phyloP scores from a whole-genome alignment of 1,140 invertebrate genomes.

The Atta colombica region DNA sequence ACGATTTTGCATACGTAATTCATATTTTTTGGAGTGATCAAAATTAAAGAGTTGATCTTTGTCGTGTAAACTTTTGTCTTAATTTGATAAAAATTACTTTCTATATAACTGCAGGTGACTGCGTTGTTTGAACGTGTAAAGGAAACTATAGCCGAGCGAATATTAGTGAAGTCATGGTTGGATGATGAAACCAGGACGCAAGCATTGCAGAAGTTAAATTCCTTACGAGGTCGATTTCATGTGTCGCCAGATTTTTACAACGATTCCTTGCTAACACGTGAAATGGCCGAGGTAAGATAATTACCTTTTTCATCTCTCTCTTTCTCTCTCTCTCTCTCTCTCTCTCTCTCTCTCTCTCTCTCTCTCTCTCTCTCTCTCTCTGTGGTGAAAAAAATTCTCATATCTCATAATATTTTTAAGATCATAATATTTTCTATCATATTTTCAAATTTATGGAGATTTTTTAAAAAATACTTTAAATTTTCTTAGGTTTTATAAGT shows the following conservation, averaged over 20 bases:
- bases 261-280: constrained; percentile 79
- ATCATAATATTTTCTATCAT: too few relatives aligned
- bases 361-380: too few relatives aligned
- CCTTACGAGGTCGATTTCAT: constrained; percentile 87
- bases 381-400: too few relatives aligned
- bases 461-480: too few relatives aligned
- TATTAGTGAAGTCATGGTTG: constrained; percentile 89
- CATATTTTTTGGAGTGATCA: neutral
- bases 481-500: too few relatives aligned
- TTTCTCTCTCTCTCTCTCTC: too few relatives aligned
- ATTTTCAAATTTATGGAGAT: too few relatives aligned
- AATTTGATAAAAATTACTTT: neutral
- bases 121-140: constrained; percentile 88
- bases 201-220: constrained; percentile 88
- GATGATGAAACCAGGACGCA: constrained; percentile 88
- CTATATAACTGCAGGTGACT: constrained; percentile 67
- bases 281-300: constrained; percentile 81
- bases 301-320: neutral
- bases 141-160: constrained; percentile 87
- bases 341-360: too few relatives aligned
- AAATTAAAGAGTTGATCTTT: neutral
- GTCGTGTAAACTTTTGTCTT: neutral
- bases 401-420: too few relatives aligned
- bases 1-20: too few relatives aligned
- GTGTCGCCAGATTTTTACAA: constrained; percentile 86